Base-by-base conservation (phyloP, 92 coral and sea anemone species). In the Scolanthus callimorphus region DNA sequence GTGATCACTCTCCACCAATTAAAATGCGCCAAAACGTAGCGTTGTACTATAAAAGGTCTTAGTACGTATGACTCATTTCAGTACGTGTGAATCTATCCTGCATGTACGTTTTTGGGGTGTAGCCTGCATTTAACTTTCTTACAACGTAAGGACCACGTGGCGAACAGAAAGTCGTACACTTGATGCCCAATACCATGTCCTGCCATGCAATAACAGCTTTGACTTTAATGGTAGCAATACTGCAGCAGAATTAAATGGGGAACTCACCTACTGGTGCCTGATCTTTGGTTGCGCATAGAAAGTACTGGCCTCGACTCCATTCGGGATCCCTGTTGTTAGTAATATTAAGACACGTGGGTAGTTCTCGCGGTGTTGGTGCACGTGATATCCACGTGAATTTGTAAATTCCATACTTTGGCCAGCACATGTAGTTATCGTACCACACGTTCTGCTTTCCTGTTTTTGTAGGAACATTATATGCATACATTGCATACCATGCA, bases 371-470 rank as follows among this genome's bases (percentile, higher is more conserved):
- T 11, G 73, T 24, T 23, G 65, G 69, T 3, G 69, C 53, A 0
- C 62, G 30, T 0, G 63, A 26, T 17, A 78, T 55, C 96, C 96
- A 87, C 17, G 34, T 62, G 26, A 82, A 69, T 17, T 65, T 69
- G 37, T 77, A 61, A 13, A 80, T 71, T 17, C 82, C 76, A 17
- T 74, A 54, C 6, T 51, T 63, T 0, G 96, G 80, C 29, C 81
- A 52, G 45, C 96, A 87, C 9, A 87, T 74, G 31, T 55, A 78
- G 52, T 80, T 87, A 34, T 87, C 77, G 6, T 44, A 20, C 96
- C 96, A 87, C 12, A 63, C 51, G 12, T 25, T 21, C 37, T 76
- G 60, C 4, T 43, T 11, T 20, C 78, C 67, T 22, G 62, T 30
- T 13, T 67, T 65, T 47, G 64, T 71, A 28, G 29, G 77, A 86